Conservation (phyloP, 1,140 invertebrate genomes). For the Copidosoma floridanum region DNA sequence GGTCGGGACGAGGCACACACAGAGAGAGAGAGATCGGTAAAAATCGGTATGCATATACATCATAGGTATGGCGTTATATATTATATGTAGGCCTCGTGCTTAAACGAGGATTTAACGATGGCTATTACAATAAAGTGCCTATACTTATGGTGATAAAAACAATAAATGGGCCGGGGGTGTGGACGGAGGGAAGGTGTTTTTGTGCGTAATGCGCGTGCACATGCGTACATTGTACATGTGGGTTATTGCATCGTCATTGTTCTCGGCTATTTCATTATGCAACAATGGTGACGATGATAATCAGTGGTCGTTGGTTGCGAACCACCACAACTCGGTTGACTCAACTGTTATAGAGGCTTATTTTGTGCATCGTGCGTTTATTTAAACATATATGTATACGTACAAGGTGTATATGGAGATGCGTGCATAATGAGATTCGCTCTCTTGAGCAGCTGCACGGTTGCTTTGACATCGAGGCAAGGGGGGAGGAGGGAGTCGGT, state of each 20-base stretch:
- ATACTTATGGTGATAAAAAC: slow-evolving; percentile 6
- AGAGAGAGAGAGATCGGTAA: too few relatives aligned
- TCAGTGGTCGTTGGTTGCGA: neutral
- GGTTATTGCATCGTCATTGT: neutral
- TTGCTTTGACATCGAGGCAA: too few relatives aligned
- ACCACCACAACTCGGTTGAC: neutral
- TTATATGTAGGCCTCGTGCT: too few relatives aligned
- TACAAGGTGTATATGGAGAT: too few relatives aligned
- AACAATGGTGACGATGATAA: slow-evolving; percentile 1
- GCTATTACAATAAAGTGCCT: too few relatives aligned
- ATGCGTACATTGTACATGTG: neutral
- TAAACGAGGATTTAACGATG: too few relatives aligned
- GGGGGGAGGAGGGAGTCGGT: too few relatives aligned
- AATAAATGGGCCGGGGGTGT: neutral
- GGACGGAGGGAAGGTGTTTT: too few relatives aligned
- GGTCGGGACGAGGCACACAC: too few relatives aligned
- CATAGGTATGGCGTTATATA: too few relatives aligned
- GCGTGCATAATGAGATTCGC: slow-evolving; percentile 5
- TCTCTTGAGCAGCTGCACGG: neutral
- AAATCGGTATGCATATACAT: too few relatives aligned
- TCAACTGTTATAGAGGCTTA: neutral
- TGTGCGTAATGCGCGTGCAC: too few relatives aligned
- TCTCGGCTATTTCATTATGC: neutral
- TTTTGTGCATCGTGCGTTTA: neutral
- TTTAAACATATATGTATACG: neutral